Evolutionary conservation across 2,797 vertebrate genomes (phyloP).

Genomic region (Lacerta agilis): DNA sequence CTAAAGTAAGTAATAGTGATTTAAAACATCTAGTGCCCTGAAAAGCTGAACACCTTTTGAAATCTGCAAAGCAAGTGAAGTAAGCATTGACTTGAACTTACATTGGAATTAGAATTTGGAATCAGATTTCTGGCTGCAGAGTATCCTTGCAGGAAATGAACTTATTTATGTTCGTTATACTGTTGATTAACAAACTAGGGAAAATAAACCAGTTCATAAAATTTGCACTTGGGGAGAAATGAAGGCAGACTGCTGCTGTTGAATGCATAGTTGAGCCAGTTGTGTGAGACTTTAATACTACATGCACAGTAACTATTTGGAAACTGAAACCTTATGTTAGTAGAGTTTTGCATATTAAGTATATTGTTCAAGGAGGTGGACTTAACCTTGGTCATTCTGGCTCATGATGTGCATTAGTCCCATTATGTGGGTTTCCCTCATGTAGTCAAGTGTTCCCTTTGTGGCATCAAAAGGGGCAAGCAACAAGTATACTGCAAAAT

Average conservation of each 20-base stretch:
- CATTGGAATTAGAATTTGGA: background rate
- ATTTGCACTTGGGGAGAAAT: background rate
- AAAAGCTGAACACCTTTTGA: background rate
- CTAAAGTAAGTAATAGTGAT: constrained; percentile 85
- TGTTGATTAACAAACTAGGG: background rate
- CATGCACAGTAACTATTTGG: background rate
- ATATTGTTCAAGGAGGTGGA: background rate
- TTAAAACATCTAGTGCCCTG: background rate
- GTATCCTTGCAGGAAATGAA: background rate
- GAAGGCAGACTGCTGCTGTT: background rate
- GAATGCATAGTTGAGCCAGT: too few relatives aligned
- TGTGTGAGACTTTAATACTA: background rate
- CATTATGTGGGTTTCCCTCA: background rate
- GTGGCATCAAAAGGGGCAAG: background rate
- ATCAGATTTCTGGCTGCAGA: background rate
- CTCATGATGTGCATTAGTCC: background rate
- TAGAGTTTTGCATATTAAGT: background rate
- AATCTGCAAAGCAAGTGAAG: background rate
- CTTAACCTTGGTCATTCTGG: background rate
- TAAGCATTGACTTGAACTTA: background rate
- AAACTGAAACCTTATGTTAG: background rate
- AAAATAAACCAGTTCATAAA: background rate
- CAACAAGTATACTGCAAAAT: background rate
- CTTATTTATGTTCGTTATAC: background rate
- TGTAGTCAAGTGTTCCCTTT: background rate